Evolutionary conservation across 2,888 invertebrate species (phyloP), one percentile per base, ranked within the genome.

Genomic region (Ophion slaviceki): DNA sequence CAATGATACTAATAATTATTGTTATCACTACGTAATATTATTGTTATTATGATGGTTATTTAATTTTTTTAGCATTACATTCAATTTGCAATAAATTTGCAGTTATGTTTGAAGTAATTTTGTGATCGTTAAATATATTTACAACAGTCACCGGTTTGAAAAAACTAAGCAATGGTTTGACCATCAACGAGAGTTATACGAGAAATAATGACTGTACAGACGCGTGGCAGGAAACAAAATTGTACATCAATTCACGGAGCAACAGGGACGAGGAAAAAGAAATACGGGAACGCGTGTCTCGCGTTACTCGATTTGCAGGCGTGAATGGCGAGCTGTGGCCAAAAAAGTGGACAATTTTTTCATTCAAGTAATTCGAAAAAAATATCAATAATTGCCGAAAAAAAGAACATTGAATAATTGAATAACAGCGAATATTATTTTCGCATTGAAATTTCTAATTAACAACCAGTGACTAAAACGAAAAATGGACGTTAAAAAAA

Each of bases 231-330:
- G 28, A 76, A 80, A 67, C 57, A 75, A 59, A 74, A 67, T 11
- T 80, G 62, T 85, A 82, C 76, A 79, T 82, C 70, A 82, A 80
- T 80, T 81, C 61, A 81, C 74, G 80, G 80, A 81, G 74, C 75
- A 81, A 81, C 80, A 81, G 80, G 80, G 80, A 75, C 8, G 80
- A 81, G 68, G 53, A 59, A 45, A 59, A 80, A 47, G 11, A 57
- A 47, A 68, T 11, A 47, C 17, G 17, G 17, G 24, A 53, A 66
- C 40, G 67, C 28, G 24, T 24, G 32, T 59, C 32, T 59, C 47
- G 70, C 28, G 74, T 80, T 45, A n/a, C 32, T 53, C 57, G 17
- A 5, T 36, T 53, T 17, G 47, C 57, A 62, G 8, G 28, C 40
- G 20, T 59, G 40, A 61, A 10, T 40, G 72, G 17, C 36, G 61